Conservation (phyloP, 2,797 vertebrate species). For the Scolopax rusticola region DNA sequence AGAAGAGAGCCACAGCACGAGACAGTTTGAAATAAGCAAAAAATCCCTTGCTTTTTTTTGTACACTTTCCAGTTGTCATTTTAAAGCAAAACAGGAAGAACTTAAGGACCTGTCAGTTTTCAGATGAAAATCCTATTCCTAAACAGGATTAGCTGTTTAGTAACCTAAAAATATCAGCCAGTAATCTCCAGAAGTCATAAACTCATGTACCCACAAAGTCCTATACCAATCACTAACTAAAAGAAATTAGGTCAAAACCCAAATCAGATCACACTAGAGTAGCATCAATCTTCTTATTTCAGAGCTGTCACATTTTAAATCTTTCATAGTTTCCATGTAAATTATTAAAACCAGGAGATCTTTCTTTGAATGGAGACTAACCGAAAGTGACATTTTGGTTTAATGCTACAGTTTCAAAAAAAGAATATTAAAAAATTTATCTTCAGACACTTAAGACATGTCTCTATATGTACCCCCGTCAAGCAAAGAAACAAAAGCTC, state of each 20-base stretch:
- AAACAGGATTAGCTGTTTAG: conserved; percentile 25
- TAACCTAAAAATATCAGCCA: conserved; percentile 51
- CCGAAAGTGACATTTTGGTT: background rate
- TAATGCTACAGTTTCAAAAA: background rate
- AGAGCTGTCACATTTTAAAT: conserved; percentile 28
- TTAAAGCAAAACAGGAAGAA: conserved; percentile 21
- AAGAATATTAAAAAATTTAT: background rate
- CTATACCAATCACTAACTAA: conserved; percentile 20
- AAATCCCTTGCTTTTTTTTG: background rate
- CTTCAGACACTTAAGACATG: background rate
- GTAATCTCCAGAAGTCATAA: conserved; percentile 50
- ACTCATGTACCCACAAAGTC: background rate
- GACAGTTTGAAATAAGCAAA: background rate
- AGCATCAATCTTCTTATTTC: conserved; percentile 46
- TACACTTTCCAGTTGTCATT: background rate
- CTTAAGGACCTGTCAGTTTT: conserved; percentile 4
- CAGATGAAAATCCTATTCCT: conserved; percentile 27
- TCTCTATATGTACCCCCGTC: background rate
- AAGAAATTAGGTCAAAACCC: conserved; percentile 56
- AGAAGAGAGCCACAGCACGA: background rate
- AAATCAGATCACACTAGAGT: conserved; percentile 24
- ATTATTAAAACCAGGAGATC: conserved; percentile 9
- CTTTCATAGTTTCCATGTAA: conserved; percentile 14
- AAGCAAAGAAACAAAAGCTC: background rate
- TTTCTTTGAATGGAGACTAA: background rate